phyloP scores from a whole-genome alignment of 2,888 invertebrate genomes.

The Helicoverpa assulta region DNA sequence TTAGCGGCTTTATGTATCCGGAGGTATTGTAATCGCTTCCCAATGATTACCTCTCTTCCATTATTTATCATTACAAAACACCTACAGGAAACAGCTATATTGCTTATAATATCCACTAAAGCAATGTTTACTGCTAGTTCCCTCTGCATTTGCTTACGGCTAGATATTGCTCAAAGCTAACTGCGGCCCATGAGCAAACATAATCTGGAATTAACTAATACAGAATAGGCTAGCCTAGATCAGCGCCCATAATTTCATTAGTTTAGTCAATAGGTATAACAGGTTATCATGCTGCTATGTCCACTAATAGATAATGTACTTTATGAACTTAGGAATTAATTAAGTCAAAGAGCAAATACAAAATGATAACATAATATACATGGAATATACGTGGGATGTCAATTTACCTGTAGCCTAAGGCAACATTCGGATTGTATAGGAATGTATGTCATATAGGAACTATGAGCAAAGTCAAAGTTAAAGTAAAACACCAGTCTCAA shows the following conservation, averaged over 20 bases:
- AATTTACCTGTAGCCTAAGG: background rate
- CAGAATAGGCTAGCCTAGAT: conserved; percentile 19
- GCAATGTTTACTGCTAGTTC: background rate
- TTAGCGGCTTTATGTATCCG: conserved; percentile 58
- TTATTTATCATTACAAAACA: background rate
- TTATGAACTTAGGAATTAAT: conserved; percentile 1
- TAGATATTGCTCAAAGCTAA: conserved; percentile 32
- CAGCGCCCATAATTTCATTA: conserved; percentile 30
- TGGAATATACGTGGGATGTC: background rate
- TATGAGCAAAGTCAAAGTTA: conserved; percentile 41
- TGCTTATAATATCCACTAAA: background rate
- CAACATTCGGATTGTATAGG: conserved; percentile 12
- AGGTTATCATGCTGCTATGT: conserved; percentile 7
- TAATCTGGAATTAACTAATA: conserved; percentile 31
- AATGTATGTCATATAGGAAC: conserved; percentile 19
- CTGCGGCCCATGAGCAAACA: conserved; percentile 1
- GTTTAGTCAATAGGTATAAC: conserved; percentile 19
- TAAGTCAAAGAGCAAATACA: background rate
- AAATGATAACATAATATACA: background rate
- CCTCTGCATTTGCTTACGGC: conserved; percentile 5
- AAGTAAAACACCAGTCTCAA: conserved; percentile 14
- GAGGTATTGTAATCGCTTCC: conserved; percentile 42
- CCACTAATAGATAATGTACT: background rate
- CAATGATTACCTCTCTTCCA: conserved; percentile 45
- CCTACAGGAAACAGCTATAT: background rate